Conservation (phyloP, 2,797 vertebrate species). For the Molossus alvarezi region DNA sequence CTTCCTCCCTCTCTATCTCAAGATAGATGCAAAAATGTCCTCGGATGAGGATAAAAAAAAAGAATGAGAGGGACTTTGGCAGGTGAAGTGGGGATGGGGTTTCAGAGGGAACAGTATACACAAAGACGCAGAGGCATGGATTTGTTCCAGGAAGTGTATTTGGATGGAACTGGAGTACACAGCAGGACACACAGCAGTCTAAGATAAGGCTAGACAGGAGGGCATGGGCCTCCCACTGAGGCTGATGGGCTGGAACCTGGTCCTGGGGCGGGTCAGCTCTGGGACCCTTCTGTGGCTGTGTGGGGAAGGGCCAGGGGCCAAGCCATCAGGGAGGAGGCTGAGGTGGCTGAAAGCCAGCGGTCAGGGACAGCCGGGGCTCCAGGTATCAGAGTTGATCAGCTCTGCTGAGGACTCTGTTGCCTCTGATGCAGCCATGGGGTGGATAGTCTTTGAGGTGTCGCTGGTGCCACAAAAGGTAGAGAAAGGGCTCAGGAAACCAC, state of each 20-base stretch:
- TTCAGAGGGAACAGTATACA: neutral
- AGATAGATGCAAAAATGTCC: no score
- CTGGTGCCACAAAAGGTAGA: neutral
- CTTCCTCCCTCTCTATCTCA: no score
- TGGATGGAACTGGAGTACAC: neutral
- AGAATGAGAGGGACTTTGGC: neutral
- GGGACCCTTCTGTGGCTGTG: neutral
- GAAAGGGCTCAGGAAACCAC: neutral
- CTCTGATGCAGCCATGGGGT: neutral
- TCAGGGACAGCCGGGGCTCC: neutral
- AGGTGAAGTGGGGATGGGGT: fast-evolving
- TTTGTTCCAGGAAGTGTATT: conserved; percentile 60
- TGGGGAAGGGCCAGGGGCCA: neutral
- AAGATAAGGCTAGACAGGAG: neutral
- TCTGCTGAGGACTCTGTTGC: neutral
- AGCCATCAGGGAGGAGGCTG: neutral
- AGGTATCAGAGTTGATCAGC: neutral
- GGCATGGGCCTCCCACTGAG: fast-evolving
- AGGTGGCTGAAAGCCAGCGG: neutral
- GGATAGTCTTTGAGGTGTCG: neutral
- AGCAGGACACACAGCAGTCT: neutral
- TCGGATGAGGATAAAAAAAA: neutral
- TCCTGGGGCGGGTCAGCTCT: neutral
- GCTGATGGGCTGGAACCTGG: neutral
- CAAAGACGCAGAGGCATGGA: neutral